Evolutionary conservation across 1,140 invertebrate genomes (phyloP), one percentile per base, ranked within the genome.

Genomic region (Halictus rubicundus): DNA sequence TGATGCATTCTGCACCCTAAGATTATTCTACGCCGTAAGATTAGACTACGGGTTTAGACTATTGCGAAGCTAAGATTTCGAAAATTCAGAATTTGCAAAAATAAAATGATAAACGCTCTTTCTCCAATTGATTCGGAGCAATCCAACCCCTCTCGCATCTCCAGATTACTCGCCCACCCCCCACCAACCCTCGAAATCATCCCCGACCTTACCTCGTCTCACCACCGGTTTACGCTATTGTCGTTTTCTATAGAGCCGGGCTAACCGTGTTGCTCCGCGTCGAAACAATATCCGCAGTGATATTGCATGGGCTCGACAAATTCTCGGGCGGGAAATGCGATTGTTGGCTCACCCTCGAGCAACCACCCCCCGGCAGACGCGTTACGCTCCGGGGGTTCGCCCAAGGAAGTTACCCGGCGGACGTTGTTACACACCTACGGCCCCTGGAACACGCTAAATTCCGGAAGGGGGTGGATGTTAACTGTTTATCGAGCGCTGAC

Each of bases 211-310:
- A 6, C 57, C 37, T 19, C 27, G 39, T 21, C 21, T 8, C 19
- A 37, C 14, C 21, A 52, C 9, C 42, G n/a, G 59, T 78, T 78
- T 76, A 69, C 73, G 23, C 46, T 54, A 82, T 85, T 85, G 81
- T 87, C 73, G 65, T 68, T 72, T 63, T 70, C 60, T 68, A 32
- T 57, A 23, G 63, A 32, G 61, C 69, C 68, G 25, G 2, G 14
- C 25, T 63, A 75, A 64, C 81, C 71, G 49, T 57, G 66, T 65
- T 69, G 84, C 70, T 46, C 63, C 65, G 69, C 76, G 64, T 79
- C 85, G 87, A 87, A 90, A 92, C 90, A 92, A 92, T 92, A 91
- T 92, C 90, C 91, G 90, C 83, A 86, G 87, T 88, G 87, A 91
- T 91, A 91, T 91, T 92, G 86, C 88, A 85, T 85, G 79, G 77